phyloP scores from a whole-genome alignment of 2,113 vertebrate genomes.

The Hippocampus abdominalis region DNA sequence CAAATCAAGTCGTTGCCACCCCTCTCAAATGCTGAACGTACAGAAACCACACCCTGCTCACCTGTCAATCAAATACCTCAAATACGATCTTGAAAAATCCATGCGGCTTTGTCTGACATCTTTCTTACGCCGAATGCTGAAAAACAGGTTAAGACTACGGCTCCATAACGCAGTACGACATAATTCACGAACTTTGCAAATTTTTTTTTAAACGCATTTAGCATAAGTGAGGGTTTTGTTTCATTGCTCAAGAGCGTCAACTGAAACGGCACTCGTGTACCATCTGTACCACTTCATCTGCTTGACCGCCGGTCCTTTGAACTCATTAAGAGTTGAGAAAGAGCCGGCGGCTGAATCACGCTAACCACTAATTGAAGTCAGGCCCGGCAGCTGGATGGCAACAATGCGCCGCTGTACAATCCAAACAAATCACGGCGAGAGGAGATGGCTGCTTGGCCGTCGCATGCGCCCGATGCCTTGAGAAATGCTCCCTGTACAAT shows the following conservation, averaged over 20 bases:
- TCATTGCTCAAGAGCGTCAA: not conserved
- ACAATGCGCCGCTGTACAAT: slow-evolving; percentile 60
- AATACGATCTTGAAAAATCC: no score
- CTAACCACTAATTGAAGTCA: slow-evolving; percentile 67
- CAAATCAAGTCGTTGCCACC: no score
- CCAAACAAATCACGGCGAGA: slow-evolving; percentile 57
- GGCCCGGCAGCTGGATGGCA: slow-evolving; percentile 64
- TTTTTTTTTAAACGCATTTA: no score
- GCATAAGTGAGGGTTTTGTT: no score
- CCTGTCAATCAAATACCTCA: no score
- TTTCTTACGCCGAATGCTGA: no score
- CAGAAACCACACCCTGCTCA: no score
- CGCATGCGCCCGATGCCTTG: slow-evolving; percentile 41
- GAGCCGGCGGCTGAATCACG: slow-evolving; percentile 44
- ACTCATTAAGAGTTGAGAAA: slow-evolving; percentile 58
- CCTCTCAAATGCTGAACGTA: no score
- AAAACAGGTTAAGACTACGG: no score
- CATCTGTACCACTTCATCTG: slow-evolving; percentile 24
- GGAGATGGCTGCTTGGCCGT: slow-evolving; percentile 58
- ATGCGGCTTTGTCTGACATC: no score
- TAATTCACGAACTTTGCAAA: no score
- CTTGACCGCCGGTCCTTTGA: slow-evolving; percentile 43
- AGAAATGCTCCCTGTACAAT: slow-evolving; percentile 48
- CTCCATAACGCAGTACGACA: no score
- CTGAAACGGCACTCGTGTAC: not conserved